Conservation (phyloP, 2,113 vertebrate species). For the Megalops atlanticus region DNA sequence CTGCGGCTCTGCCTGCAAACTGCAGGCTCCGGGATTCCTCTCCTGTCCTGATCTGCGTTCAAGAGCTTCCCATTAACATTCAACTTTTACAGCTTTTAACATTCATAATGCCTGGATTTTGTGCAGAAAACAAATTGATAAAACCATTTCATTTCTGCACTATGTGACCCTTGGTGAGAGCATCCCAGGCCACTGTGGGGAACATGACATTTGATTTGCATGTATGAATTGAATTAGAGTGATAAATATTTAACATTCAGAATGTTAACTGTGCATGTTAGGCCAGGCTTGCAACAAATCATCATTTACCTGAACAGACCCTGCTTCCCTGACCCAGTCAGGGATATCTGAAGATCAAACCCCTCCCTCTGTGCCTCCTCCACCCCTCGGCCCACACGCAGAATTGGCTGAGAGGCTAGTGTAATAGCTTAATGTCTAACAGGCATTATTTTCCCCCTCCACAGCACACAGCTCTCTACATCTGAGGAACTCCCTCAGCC, state of each 20-base stretch:
- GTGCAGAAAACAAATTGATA: neutral
- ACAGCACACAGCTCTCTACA: too few species aligned
- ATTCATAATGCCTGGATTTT: conserved; percentile 14
- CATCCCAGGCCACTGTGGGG: neutral
- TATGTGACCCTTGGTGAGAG: neutral
- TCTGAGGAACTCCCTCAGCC: too few species aligned
- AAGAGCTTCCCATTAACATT: conserved; percentile 17
- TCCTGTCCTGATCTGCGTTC: neutral
- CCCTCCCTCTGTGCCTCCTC: too few species aligned
- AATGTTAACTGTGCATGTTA: neutral
- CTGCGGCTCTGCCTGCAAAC: neutral
- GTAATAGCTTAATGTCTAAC: too few species aligned
- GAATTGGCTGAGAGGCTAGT: too few species aligned
- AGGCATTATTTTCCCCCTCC: too few species aligned
- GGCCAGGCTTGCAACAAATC: neutral
- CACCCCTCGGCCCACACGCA: too few species aligned
- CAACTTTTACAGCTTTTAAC: too few species aligned
- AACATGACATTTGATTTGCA: conserved; percentile 18
- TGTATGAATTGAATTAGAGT: conserved; percentile 4
- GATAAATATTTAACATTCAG: neutral
- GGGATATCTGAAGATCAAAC: neutral
- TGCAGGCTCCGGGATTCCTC: neutral
- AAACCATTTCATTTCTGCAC: conserved; percentile 21
- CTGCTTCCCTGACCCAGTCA: neutral
- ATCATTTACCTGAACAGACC: neutral